Percentiles rank a stretch among this genome's conserved stretches.
Evolutionary conservation across 2,888 invertebrate species (phyloP).

Genomic region (Athrips mouffetella): DNA sequence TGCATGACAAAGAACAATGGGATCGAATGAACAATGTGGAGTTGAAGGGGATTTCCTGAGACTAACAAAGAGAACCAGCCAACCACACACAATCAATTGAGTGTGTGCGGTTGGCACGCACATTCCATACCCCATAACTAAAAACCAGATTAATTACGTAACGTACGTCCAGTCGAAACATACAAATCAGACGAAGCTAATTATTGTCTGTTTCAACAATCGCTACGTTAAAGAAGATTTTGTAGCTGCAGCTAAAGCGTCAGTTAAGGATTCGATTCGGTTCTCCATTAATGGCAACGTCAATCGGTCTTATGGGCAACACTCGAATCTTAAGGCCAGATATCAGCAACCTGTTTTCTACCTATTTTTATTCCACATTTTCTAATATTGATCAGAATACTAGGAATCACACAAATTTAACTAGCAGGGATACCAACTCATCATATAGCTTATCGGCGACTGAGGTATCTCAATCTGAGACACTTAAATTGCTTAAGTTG

Average conservation of each 20-base stretch:
- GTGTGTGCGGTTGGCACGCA: not conserved
- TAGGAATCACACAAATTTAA: no score
- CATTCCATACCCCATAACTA: not conserved
- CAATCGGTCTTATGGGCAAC: constrained; percentile 12
- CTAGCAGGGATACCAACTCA: no score
- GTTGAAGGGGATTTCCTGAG: constrained; percentile 2
- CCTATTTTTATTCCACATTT: no score
- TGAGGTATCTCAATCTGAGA: no score
- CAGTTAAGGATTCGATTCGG: not conserved
- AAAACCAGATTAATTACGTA: not conserved
- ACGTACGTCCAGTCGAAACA: not conserved
- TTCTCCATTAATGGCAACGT: not conserved
- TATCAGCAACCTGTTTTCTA: no score
- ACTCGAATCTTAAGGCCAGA: constrained; percentile 17
- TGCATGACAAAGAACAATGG: no score
- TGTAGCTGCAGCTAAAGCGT: constrained; percentile 11
- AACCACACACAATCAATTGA: no score
- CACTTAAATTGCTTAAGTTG: no score
- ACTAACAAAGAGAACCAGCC: not conserved
- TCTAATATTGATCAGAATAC: no score
- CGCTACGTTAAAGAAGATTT: constrained; percentile 22
- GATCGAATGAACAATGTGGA: no score
- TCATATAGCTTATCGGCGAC: no score
- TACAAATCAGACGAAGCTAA: constrained; percentile 11
- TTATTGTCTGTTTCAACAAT: constrained; percentile 18